A percentile compares a stretch with the other conserved stretches of the same genome.
Evolutionary conservation across 2,888 invertebrate species (phyloP).

Genomic region (Drosophila meridiana): DNA sequence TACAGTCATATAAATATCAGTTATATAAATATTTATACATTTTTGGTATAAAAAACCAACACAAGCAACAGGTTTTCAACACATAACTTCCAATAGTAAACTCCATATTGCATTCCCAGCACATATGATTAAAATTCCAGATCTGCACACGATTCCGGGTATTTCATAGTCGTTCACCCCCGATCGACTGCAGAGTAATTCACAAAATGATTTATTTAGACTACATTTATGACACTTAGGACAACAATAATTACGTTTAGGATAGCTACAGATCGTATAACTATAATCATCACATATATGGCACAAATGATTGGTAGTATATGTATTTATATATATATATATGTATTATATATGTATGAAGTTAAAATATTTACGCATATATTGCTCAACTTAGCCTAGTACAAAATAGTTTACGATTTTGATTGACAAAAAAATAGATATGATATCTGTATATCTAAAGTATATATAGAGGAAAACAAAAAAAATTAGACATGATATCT

Average conservation of each 20-base stretch:
- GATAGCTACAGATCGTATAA: constrained; percentile 63
- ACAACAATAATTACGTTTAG: constrained; percentile 65
- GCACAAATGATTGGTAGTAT: constrained; percentile 74
- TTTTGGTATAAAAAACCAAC: no score
- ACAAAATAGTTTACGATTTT: constrained; percentile 16
- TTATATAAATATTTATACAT: no score
- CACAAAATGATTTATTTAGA: constrained; percentile 4
- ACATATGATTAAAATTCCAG: no score
- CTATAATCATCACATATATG: constrained; percentile 82
- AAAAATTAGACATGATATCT: constrained; percentile 18
- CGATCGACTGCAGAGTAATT: background rate
- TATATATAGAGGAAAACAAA: constrained; percentile 22
- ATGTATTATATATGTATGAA: background rate
- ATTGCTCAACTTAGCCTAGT: constrained; percentile 38
- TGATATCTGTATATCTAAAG: constrained; percentile 19
- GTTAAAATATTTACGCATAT: constrained; percentile 24
- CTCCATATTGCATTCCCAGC: no score
- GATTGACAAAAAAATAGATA: background rate
- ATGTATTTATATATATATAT: background rate
- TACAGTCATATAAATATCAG: no score
- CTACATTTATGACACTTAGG: constrained; percentile 31
- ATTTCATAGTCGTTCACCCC: background rate
- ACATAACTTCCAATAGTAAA: no score
- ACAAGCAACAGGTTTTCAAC: no score
- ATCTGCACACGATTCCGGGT: background rate